Conservation (phyloP, 1,140 invertebrate genomes). For the Macrobrachium nipponense region DNA sequence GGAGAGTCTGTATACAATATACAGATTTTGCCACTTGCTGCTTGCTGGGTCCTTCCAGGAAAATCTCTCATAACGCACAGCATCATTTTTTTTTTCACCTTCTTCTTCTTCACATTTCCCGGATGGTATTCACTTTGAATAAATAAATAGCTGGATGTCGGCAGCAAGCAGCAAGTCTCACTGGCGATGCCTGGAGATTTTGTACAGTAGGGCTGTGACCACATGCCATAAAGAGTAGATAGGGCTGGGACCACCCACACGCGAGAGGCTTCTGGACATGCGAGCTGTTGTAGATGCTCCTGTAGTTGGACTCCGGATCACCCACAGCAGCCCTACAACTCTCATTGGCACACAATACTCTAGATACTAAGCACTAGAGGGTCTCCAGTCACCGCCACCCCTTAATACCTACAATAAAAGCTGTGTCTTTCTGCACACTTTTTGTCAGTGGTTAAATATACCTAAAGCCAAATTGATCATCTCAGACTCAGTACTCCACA, state of each 20-base stretch:
- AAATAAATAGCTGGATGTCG: constrained; percentile 55
- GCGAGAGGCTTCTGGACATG: too few relatives aligned
- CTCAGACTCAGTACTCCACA: constrained; percentile 1
- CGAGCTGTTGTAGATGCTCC: neutral
- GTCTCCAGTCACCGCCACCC: constrained; percentile 51
- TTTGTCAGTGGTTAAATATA: constrained; percentile 38
- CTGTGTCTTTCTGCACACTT: constrained; percentile 58
- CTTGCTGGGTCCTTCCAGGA: neutral
- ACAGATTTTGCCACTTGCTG: constrained; percentile 46
- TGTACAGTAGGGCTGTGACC: constrained; percentile 51
- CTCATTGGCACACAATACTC: constrained; percentile 55
- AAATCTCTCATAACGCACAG: constrained; percentile 40
- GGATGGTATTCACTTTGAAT: constrained; percentile 54
- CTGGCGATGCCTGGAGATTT: constrained; percentile 35
- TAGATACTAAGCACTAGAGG: constrained; percentile 58
- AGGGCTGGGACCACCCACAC: neutral
- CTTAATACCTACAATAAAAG: constrained; percentile 50
- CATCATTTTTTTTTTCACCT: constrained; percentile 1
- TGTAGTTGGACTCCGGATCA: neutral
- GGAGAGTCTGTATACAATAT: constrained; percentile 51
- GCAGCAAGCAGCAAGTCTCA: constrained; percentile 55
- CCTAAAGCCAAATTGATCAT: constrained; percentile 41
- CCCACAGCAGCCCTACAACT: constrained; percentile 21
- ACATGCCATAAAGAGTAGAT: constrained; percentile 23
- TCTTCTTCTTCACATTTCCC: too few relatives aligned